Evolutionary conservation across 1,140 invertebrate species (phyloP), one percentile per base, ranked within the genome.

Genomic region (Diachasmimorpha longicaudata): DNA sequence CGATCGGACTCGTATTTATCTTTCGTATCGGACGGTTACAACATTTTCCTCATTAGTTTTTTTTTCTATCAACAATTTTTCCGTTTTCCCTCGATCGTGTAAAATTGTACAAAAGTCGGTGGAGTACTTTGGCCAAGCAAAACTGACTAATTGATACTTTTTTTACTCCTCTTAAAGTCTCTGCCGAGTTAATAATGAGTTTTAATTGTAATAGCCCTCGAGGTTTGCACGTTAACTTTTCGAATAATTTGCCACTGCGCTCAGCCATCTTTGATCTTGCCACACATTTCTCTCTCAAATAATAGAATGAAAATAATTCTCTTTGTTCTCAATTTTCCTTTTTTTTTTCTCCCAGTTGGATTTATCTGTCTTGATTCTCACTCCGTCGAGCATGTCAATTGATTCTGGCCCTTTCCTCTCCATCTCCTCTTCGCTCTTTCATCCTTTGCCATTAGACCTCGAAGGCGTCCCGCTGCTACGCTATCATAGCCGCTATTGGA

Each of bases 401-500:
- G 16, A 48, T 52, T 71, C 13, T n/a, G 46, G n/a, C 13, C 11
- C n/a, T 4, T 55, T 10, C 21, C 11, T 13, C n/a, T n/a, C 44
- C 11, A 21, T 70, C 69, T 21, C 16, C 37, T 70, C 42, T 46
- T 63, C 16, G 13, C 39, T 73, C 16, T 10, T 23, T 66, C 66
- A 48, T 72, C 16, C 16, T 19, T 66, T 14, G 10, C 19, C 58
- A 69, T 79, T 83, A 84, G 16, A 83, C 83, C 81, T 83, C 80
- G 81, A 83, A 84, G 78, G 81, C 82, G 46, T 84, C 83, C 81
- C 81, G 84, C 77, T 85, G 85, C 84, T 92, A 93, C 89, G 93
- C 91, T 79, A 94, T 91, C 90, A 94, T 92, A 63, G 92, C 90
- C 1, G 93, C 92, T 82, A 95, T 93, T 6, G 95, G 95, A 86